These are phyloP conservation scores for Drosophila burlai DNA, from an alignment of 1,140 invertebrate species.

Conservation along the genomic window DNA sequence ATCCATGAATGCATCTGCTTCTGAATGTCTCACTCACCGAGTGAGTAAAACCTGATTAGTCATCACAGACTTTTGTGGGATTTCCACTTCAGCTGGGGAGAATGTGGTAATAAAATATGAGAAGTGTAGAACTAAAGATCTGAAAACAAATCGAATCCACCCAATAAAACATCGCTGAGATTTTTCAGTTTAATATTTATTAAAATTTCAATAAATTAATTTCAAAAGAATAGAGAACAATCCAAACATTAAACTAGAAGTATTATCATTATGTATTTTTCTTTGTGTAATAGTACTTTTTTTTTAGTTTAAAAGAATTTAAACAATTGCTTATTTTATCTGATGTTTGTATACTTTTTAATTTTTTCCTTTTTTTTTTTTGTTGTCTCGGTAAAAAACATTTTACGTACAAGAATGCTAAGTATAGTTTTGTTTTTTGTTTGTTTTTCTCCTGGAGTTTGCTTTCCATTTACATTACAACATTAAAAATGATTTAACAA, in stretches of 20 bases:
- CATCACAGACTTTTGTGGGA: slow-evolving; percentile 6
- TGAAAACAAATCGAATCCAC: too few species aligned
- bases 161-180: not conserved
- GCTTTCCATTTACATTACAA: slow-evolving; percentile 61
- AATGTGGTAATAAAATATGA: slow-evolving; percentile 1
- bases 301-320: slow-evolving; percentile 70
- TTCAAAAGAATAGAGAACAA: slow-evolving; percentile 78
- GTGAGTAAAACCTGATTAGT: slow-evolving; percentile 32
- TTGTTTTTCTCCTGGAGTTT: slow-evolving; percentile 24
- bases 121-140: too few species aligned
- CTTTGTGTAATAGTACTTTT: slow-evolving; percentile 39
- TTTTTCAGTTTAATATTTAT: slow-evolving; percentile 55
- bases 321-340: slow-evolving; percentile 77
- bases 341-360: slow-evolving; percentile 48
- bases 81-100: not conserved
- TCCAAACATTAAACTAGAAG: slow-evolving; percentile 80
- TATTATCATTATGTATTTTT: slow-evolving; percentile 68
- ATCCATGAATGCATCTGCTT: slow-evolving; percentile 15
- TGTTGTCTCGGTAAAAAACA: slow-evolving; percentile 65
- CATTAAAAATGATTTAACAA: slow-evolving; percentile 65
- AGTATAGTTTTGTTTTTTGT: slow-evolving; percentile 45
- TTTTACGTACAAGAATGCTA: slow-evolving; percentile 70
- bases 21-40: not conserved
- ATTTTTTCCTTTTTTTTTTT: not conserved
- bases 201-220: slow-evolving; percentile 81